Evolutionary conservation across 35 echinoderm and acorn worm genomes (phyloP), one percentile per base, ranked within the genome.

Genomic region (Anneissia japonica): DNA sequence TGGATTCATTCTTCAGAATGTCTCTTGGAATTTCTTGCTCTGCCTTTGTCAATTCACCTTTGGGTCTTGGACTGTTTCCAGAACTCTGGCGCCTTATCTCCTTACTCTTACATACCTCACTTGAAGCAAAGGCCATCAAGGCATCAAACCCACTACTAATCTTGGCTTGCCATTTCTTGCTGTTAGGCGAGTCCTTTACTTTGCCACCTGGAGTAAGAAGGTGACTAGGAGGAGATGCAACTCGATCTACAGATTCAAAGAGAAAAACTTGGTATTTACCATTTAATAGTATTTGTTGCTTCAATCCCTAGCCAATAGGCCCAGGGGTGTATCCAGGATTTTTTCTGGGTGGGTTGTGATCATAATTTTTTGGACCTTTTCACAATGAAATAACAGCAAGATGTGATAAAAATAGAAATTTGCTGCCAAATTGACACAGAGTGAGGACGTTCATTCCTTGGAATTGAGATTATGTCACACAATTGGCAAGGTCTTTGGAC

Each of bases 91-190:
- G 3, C 75, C 75, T 35, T 77, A 35, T 77, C 31, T 37, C 5
- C 10, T 81, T 81, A 38, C n/a, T 81, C 36, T 37, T 38, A 40
- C 51, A 64, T 12, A 23, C 51, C 76, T 94, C 77, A 76, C 83
- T 88, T 30, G 96, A 92, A 16, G 96, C 96, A 75, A 94, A 92
- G 3, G 96, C 96, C 29, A 89, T 92, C 76, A 99, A 84, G 11
- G 96, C 92, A 87, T 99, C 92, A 89, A 99, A 94, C 1, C 90
- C 89, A 74, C 96, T 93, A 64, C 89, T 99, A 35, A 99, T 99
- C 31, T 93, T 85, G 29, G 96, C 96, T 36, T 99, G 92, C 29
- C 91, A 84, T 43, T 93, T 94, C 77, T 91, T 91, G 4, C 86
- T 91, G 46, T 94, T 99, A 4, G 95, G 91, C 7, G 95, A 93